Evolutionary conservation across 2,113 vertebrate genomes (phyloP).

Genomic region (Oxygymnocypris stewartii): DNA sequence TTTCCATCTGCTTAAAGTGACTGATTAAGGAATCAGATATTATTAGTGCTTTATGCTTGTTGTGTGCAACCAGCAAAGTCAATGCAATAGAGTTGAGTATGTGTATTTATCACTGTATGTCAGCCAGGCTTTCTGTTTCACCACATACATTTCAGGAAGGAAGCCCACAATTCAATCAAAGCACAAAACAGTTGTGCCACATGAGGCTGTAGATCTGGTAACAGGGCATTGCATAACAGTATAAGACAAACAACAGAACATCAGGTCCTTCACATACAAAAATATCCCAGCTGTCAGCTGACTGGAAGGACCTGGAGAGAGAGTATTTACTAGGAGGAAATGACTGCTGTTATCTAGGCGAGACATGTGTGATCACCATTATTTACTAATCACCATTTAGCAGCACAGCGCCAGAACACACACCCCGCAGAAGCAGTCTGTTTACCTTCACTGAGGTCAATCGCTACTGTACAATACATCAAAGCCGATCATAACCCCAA

Average conservation of each 20-base stretch:
- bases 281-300: not conserved
- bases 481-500: not conserved
- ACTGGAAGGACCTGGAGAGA: constrained; percentile 13
- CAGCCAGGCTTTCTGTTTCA: not conserved
- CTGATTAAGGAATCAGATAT: not conserved
- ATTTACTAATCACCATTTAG: constrained; percentile 53
- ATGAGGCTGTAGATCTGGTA: not conserved
- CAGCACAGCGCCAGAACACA: constrained; percentile 27
- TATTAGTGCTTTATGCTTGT: not conserved
- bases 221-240: not conserved
- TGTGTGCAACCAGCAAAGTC: not conserved
- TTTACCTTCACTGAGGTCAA: constrained; percentile 9
- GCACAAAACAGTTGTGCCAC: not conserved
- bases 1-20: not conserved
- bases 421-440: not conserved
- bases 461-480: not conserved
- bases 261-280: not conserved
- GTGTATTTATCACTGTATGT: not conserved
- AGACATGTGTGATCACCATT: constrained; percentile 46
- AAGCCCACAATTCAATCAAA: not conserved
- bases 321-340: constrained; percentile 28
- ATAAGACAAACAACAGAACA: not conserved
- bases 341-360: constrained; percentile 37
- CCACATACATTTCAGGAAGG: not conserved
- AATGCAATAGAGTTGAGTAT: not conserved